phyloP scores from a whole-genome alignment of 1,140 invertebrate species.

The Hyphantria cunea region DNA sequence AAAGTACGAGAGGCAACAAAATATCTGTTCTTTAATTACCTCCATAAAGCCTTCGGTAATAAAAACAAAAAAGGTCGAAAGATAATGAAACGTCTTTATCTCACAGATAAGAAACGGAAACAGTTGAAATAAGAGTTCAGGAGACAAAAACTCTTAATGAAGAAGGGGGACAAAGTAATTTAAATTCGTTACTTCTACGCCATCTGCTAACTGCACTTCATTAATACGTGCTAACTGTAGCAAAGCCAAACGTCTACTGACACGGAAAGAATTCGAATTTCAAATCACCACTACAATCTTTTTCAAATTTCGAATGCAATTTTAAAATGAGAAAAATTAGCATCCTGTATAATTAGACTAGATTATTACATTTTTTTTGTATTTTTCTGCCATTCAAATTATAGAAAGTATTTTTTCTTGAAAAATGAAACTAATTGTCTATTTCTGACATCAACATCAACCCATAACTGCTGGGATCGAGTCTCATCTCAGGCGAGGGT shows the following conservation, averaged over 20 bases:
- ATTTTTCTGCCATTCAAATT: too few species aligned
- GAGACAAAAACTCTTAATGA: conserved; percentile 48
- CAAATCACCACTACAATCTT: conserved; percentile 51
- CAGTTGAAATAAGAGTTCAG: conserved; percentile 39
- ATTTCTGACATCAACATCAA: too few species aligned
- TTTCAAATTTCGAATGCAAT: conserved; percentile 54
- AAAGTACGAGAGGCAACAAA: conserved; percentile 10
- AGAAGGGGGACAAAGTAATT: conserved; percentile 51
- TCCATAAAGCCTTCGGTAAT: conserved; percentile 46
- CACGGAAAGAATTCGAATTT: conserved; percentile 55
- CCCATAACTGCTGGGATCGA: too few species aligned
- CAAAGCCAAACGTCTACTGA: conserved; percentile 47
- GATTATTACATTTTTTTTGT: too few species aligned
- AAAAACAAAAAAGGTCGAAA: conserved; percentile 53
- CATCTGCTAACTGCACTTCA: conserved; percentile 66
- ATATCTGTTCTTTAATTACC: conserved; percentile 55
- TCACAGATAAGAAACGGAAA: conserved; percentile 40
- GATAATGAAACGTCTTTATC: conserved; percentile 61
- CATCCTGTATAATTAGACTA: not conserved
- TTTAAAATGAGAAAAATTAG: conserved; percentile 32
- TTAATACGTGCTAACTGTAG: conserved; percentile 65
- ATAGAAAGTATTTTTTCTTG: too few species aligned
- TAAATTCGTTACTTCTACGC: conserved; percentile 53
- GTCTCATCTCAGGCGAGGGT: too few species aligned
- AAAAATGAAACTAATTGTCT: too few species aligned